Conservation (phyloP, 2,797 vertebrate genomes). For the Enoplosus armatus region DNA sequence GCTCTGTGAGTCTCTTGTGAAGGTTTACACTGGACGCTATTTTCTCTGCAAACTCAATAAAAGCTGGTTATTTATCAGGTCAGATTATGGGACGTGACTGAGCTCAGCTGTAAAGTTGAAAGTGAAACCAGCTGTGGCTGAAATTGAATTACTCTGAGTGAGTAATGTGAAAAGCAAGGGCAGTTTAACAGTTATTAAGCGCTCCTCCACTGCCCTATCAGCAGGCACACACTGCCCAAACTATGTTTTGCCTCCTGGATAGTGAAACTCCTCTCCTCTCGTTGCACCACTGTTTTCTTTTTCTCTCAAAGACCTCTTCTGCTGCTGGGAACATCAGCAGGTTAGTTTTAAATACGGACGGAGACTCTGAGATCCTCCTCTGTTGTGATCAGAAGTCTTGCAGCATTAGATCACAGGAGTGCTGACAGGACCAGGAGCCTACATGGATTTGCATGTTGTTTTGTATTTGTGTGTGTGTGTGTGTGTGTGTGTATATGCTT, state of each 20-base stretch:
- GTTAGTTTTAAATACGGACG: neutral
- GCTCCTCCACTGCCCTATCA: conserved; percentile 51
- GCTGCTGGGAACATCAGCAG: neutral
- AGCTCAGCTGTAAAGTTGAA: conserved; percentile 84
- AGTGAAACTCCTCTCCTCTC: conserved; percentile 1
- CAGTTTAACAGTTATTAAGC: conserved; percentile 85
- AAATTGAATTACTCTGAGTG: conserved; percentile 84
- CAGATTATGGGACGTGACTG: conserved; percentile 83
- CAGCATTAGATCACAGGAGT: conserved; percentile 20
- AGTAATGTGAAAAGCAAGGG: conserved; percentile 84
- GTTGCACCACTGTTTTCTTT: neutral
- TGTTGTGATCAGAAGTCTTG: conserved; percentile 6
- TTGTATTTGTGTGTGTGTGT: neutral
- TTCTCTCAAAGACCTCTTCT: neutral
- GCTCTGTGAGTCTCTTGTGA: conserved; percentile 58
- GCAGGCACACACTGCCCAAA: conserved; percentile 30
- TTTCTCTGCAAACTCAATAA: conserved; percentile 89
- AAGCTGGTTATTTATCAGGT: conserved; percentile 86
- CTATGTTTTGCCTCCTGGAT: neutral
- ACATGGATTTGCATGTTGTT: conserved; percentile 1
- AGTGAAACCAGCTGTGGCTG: conserved; percentile 86
- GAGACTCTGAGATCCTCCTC: conserved; percentile 3
- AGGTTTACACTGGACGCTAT: conserved; percentile 82
- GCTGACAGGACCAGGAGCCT: conserved; percentile 52
- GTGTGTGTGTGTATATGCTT: neutral